Evolutionary conservation across 2,797 vertebrate genomes (phyloP), one percentile per base, ranked within the genome.

Genomic region (Threskiornis aethiopicus): DNA sequence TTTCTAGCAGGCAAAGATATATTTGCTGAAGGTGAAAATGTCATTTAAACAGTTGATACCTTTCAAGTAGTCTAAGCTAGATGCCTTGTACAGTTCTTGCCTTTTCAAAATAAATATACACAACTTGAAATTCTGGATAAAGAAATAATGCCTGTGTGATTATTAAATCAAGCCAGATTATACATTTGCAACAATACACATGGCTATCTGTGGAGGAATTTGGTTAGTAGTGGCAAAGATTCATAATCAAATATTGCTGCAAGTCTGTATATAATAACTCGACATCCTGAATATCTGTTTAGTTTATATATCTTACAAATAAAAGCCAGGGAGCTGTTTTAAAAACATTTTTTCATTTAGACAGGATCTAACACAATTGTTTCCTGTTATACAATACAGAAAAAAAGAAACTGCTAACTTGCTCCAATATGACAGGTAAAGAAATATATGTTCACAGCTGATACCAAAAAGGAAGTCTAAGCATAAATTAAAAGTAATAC

Each of bases 1-100:
- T 95, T 96, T 96, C 67, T 85, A 97, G 94, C 89, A 93, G 96
- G 95, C 78, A 96, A 89, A 97, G 92, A 94, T 95, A 71, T 87
- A 95, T 97, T 98, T 97, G 84, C 96, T 94, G 97, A 97, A 97
- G 97, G 98, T 97, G 97, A 98, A 97, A 97, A 96, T 98, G 97
- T 97, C 96, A 97, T 97, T 97, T 98, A 97, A 98, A 94, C 94
- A 73, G 95, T 78, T 96, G 96, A 97, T 97, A 91, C 87, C 96
- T 96, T 97, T 97, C 95, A 97, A 96, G 97, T 81, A 89, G 83
- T 83, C 80, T 96, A 93, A 94, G 76, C 37, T 49, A 90, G 85
- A 91, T 84, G 87, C 66, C 37, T 70, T 72, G 18, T 37, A 91
- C 28, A 51, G 72, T 90, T 92, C 51, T 81, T 89, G 52, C 58